Evolutionary conservation across 64 coral and sea anemone genomes (phyloP).

Genomic region (Catalaphyllia jardinei): DNA sequence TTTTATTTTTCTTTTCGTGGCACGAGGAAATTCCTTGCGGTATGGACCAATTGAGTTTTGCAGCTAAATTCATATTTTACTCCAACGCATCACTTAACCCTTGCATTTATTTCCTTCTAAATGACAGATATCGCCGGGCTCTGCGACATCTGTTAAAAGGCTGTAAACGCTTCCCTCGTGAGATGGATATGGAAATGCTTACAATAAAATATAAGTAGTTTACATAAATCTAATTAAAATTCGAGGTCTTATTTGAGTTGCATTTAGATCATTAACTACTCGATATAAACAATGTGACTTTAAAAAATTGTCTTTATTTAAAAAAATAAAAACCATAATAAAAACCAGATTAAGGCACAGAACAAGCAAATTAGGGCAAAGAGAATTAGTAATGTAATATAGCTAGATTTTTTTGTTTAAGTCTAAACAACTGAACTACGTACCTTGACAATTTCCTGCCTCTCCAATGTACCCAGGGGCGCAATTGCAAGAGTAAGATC

Average conservation of each 20-base stretch:
- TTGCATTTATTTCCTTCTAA: constrained; percentile 37
- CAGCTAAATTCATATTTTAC: constrained; percentile 34
- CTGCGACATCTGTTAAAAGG: neutral
- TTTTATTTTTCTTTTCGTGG: constrained; percentile 26
- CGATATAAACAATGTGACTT: too few species aligned
- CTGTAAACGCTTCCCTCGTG: neutral
- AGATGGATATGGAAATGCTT: neutral
- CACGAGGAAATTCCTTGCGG: neutral
- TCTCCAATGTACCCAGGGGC: constrained; percentile 15
- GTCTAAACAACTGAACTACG: too few species aligned
- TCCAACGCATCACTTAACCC: constrained; percentile 48
- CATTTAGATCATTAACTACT: too few species aligned
- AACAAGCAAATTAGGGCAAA: too few species aligned
- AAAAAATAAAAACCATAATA: too few species aligned
- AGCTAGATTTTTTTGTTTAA: too few species aligned
- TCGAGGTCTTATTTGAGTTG: too few species aligned
- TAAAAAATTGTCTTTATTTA: too few species aligned
- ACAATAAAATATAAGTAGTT: too few species aligned
- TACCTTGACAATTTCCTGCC: constrained; percentile 34
- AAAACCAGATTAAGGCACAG: too few species aligned
- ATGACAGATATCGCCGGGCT: constrained; percentile 5
- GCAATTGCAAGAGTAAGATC: constrained; percentile 11
- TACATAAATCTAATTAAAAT: too few species aligned
- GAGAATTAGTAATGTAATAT: too few species aligned
- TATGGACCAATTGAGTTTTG: neutral